phyloP scores from a whole-genome alignment of 2,888 invertebrate genomes.

The Drosophila merina region DNA sequence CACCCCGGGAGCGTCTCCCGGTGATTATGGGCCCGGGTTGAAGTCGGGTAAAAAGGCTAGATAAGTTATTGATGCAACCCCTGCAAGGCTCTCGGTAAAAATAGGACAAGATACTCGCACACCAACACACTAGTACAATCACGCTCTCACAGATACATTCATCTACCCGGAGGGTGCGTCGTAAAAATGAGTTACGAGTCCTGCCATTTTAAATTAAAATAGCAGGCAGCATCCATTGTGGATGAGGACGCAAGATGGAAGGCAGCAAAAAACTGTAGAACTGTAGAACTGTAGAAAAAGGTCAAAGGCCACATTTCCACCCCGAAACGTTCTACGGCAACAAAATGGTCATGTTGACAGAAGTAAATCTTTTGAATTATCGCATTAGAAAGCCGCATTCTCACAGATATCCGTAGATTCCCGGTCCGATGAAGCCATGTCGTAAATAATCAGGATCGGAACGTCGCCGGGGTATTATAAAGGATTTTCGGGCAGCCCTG shows the following conservation, averaged over 20 bases:
- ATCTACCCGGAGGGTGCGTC: conserved; percentile 66
- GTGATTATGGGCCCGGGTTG: conserved; percentile 57
- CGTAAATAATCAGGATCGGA: conserved; percentile 70
- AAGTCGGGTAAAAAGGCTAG: conserved; percentile 62
- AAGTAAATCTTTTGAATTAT: conserved; percentile 83
- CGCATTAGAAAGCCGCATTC: conserved; percentile 79
- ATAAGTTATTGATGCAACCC: conserved; percentile 80
- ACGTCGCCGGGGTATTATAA: conserved; percentile 74
- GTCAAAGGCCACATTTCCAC: conserved; percentile 75
- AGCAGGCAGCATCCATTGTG: conserved; percentile 62
- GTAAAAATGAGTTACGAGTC: conserved; percentile 83
- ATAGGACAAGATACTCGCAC: conserved; percentile 71
- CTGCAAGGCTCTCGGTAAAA: conserved; percentile 71
- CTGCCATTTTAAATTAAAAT: conserved; percentile 82
- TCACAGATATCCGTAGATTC: conserved; percentile 67
- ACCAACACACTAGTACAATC: conserved; percentile 19
- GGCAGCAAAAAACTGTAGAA: conserved; percentile 42
- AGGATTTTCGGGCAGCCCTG: conserved; percentile 71
- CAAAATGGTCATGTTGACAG: conserved; percentile 83
- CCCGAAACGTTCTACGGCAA: conserved; percentile 51
- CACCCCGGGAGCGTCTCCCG: conserved; percentile 81
- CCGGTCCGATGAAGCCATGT: conserved; percentile 76
- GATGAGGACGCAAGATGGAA: conserved; percentile 52
- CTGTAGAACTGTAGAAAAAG: conserved; percentile 51
- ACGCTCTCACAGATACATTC: conserved; percentile 36